A percentile compares a stretch with the other conserved stretches of the same genome.
Evolutionary conservation across 2,888 invertebrate genomes (phyloP).

Genomic region (Parelbella ahira): DNA sequence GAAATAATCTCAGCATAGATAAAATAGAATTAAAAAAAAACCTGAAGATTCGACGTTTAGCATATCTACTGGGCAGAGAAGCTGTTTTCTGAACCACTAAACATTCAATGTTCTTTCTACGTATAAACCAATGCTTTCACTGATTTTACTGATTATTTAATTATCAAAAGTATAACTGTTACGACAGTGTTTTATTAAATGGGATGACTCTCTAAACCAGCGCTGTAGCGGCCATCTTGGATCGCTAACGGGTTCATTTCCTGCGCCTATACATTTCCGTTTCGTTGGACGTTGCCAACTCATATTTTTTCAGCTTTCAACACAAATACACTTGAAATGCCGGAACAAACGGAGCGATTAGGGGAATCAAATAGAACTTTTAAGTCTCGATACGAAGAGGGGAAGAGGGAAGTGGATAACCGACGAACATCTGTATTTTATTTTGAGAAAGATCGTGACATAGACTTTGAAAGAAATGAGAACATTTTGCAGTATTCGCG

Average conservation of each 20-base stretch:
- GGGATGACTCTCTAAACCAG: constrained; percentile 6
- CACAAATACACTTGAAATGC: constrained; percentile 15
- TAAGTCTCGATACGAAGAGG: constrained; percentile 10
- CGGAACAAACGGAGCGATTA: constrained; percentile 14
- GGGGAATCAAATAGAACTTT: constrained; percentile 11
- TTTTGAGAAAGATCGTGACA: background rate
- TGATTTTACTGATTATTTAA: no score
- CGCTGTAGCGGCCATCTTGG: constrained; percentile 16
- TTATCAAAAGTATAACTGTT: no score
- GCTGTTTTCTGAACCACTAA: no score
- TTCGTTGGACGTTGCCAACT: constrained; percentile 18
- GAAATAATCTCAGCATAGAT: no score
- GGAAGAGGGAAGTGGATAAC: background rate
- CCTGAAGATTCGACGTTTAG: no score
- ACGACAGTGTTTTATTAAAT: no score
- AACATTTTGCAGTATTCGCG: no score
- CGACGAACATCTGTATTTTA: constrained; percentile 8
- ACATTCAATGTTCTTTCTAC: no score
- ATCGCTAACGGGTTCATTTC: constrained; percentile 79
- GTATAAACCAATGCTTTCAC: no score
- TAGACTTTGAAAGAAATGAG: no score
- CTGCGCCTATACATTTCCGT: constrained; percentile 66
- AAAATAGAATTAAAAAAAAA: no score
- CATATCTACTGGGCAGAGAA: no score
- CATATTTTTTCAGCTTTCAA: constrained; percentile 20